Evolutionary conservation across 2,888 invertebrate species (phyloP), one percentile per base, ranked within the genome.

Genomic region (Idaea straminata): DNA sequence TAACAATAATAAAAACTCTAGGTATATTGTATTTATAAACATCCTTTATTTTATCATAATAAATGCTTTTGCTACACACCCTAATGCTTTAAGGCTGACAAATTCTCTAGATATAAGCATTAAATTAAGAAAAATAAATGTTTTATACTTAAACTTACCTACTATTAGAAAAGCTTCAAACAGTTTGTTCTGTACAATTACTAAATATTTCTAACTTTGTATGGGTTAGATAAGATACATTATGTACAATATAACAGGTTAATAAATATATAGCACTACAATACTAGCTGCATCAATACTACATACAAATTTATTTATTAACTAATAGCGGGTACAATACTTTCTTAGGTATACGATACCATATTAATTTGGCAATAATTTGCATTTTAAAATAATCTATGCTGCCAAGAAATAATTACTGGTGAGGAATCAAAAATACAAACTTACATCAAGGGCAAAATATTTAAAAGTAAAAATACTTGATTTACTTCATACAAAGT

Each of bases 11-110:
- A 47, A 47, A 10, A 47, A 47, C 47, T 10, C 13, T 47, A 13
- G 10, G 7, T 13, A 7, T 0, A 13, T 36, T n/a, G 13, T 35
- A 35, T 5, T 62, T 62, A 59, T 47, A 47, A 47, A 47, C 47
- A 13, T 47, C 10, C 5, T 47, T 47, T 47, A 47, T 69, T 61
- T 68, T 66, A 65, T 64, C 59, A 74, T 75, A 79, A 69, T 83
- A 83, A 83, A 83, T 83, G 83, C 83, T 78, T 83, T 78, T 47
- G 13, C 13, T 47, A 47, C 13, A 47, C 47, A 47, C 7, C 10
- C 7, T 7, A 6, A 47, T 47, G 77, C 76, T 79, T 76, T 65
- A 47, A 10, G 47, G 10, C 6, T 47, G 13, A 47, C 47, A 13
- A 47, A 10, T 47, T 47, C 47, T 47, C 47, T 47, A 47, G 13